Evolutionary conservation across 53 echinoderm and acorn worm genomes (phyloP), one percentile per base, ranked within the genome.

Genomic region (Echinarachnius parma): DNA sequence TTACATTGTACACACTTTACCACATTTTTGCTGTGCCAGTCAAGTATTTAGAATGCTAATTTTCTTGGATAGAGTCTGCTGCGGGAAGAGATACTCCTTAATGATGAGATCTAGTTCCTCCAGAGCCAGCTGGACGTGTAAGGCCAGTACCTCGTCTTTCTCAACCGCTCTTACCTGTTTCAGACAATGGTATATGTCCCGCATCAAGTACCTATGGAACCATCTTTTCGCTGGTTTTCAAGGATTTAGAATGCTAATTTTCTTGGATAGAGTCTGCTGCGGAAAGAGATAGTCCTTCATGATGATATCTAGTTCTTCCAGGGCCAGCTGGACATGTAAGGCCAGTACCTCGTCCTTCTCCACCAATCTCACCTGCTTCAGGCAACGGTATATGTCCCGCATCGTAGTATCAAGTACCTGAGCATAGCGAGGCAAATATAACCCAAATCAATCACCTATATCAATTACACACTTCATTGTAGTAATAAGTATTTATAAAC

Each of bases 261-360:
- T 96, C 78, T 96, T 96, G 20, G 75, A 67, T 3, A 96, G 75
- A 8, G 80, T 85, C 68, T 91, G 88, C 57, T 82, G 62, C 0
- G 96, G 96, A 53, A 96, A 96, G 34, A 96, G 65, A 36, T 87
- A 96, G 3, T 84, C 79, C 57, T 61, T 91, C 91, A 88, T 96
- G 66, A 96, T 77, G 16, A 63, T 34, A 36, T 91, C 83, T 33
- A 96, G 60, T 59, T 91, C 91, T 54, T 91, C 85, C 77, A 96
- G 77, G n/a, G 91, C 96, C 13, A 96, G 53, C 45, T 91, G 82
- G 44, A 82, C 77, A 61, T 91, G 91, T 8, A 91, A 59, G 54
- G 78, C 57, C 60, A 87, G 55, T 30, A 87, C 87, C 20, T 91
- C 96, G 55, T 96, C 96, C 53, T 67, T 91, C 66, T 91, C 91